A percentile compares a stretch with the other conserved stretches of the same genome.
Evolutionary conservation across 1,140 invertebrate genomes (phyloP).

Genomic region (Ceratoteleas bidentatus): DNA sequence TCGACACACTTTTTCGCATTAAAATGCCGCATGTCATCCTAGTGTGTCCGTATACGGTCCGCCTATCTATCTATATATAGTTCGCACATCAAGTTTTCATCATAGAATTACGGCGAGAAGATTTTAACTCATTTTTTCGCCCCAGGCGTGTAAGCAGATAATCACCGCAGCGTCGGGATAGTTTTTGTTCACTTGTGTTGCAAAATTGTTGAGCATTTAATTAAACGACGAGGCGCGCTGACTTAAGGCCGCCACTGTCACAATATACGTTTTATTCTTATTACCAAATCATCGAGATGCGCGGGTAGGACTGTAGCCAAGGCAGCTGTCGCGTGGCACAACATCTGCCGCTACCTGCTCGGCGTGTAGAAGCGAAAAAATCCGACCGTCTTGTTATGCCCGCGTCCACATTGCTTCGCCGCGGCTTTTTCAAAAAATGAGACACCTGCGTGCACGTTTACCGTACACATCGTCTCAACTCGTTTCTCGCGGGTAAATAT

Average conservation of each 20-base stretch:
- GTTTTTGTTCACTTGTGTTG: neutral
- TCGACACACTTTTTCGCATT: no score
- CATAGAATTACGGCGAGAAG: no score
- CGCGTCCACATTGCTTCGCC: neutral
- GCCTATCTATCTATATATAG: no score
- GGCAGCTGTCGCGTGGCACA: constrained; percentile 55
- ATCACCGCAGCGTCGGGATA: no score
- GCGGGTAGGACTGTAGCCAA: constrained; percentile 20
- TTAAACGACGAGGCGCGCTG: constrained; percentile 8
- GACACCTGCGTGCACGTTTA: constrained; percentile 13
- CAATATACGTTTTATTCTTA: constrained; percentile 20
- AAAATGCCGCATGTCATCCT: no score
- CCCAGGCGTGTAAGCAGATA: no score
- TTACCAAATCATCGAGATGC: constrained; percentile 39
- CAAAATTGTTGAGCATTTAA: constrained; percentile 10
- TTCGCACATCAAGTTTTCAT: no score
- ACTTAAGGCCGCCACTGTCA: constrained; percentile 4
- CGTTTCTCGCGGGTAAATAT: no score
- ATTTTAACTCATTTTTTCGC: no score
- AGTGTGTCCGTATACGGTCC: no score
- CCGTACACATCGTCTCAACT: neutral
- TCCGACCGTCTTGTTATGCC: constrained; percentile 26
- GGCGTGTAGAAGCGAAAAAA: constrained; percentile 13
- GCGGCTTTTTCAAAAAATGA: constrained; percentile 23
- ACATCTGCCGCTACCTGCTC: constrained; percentile 53